A percentile compares a stretch with the other conserved stretches of the same genome.
phyloP scores from a whole-genome alignment of 1,140 invertebrate genomes.

The Trichogramma pretiosum region DNA sequence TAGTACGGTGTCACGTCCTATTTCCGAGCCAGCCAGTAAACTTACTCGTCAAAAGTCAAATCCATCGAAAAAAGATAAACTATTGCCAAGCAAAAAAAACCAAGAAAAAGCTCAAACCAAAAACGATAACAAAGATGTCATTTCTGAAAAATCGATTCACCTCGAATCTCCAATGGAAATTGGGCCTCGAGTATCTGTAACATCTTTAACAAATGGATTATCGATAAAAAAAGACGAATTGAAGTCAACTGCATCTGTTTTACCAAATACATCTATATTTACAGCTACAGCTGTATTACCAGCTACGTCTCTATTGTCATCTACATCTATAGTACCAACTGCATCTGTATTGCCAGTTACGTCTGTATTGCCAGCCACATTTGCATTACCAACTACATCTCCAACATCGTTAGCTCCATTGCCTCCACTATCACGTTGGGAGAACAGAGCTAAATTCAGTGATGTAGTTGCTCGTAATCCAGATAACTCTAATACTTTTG shows the following conservation, averaged over 20 bases:
- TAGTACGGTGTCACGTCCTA: conserved; percentile 30
- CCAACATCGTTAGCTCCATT: conserved; percentile 23
- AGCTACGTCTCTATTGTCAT: neutral
- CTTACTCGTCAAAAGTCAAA: conserved; percentile 32
- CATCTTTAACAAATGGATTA: conserved; percentile 21
- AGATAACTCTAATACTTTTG: no score
- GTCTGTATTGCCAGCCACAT: neutral
- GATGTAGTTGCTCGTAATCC: conserved; percentile 49
- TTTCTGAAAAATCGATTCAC: no score
- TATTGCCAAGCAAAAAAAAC: conserved; percentile 33
- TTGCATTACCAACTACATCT: conserved; percentile 10
- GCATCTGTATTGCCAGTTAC: no score
- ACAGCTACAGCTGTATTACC: neutral
- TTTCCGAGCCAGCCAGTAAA: conserved; percentile 30
- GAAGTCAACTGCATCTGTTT: conserved; percentile 10
- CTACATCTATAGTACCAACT: neutral
- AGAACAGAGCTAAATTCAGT: conserved; percentile 50
- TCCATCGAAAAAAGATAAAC: conserved; percentile 37
- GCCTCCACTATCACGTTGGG: conserved; percentile 42
- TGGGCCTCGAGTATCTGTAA: no score
- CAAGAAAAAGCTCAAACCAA: conserved; percentile 34
- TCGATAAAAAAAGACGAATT: conserved; percentile 27
- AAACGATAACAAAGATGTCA: no score
- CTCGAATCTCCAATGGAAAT: no score
- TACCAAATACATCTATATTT: no score